Conservation (phyloP, 2,113 vertebrate genomes). For the Entelurus aequoreus region DNA sequence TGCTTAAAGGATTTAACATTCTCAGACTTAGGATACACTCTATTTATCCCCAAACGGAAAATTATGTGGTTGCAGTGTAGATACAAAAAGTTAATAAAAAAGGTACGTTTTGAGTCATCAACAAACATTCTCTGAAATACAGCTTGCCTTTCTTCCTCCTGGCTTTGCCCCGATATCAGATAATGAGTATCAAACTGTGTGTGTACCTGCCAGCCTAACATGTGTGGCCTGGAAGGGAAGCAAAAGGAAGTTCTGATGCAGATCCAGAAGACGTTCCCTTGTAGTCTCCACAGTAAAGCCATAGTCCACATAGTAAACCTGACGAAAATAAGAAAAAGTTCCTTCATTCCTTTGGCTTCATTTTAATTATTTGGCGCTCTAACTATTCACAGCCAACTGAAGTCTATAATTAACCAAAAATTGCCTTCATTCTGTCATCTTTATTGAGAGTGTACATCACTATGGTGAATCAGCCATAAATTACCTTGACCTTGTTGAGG, state of each 20-base stretch:
- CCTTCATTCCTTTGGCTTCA: background rate
- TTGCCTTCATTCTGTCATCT: background rate
- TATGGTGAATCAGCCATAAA: background rate
- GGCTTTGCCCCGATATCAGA: background rate
- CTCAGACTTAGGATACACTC: background rate
- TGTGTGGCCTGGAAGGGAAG: constrained; percentile 86
- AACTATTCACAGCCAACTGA: background rate
- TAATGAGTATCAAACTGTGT: constrained; percentile 9
- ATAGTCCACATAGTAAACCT: constrained; percentile 89
- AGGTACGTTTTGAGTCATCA: no score
- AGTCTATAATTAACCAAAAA: background rate
- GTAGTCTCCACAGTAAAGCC: constrained; percentile 81
- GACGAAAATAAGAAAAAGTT: constrained; percentile 13
- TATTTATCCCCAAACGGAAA: background rate
- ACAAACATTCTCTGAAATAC: no score
- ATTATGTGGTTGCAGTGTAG: background rate
- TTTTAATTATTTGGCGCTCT: background rate
- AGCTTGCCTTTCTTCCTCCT: background rate
- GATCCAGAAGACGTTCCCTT: constrained; percentile 69
- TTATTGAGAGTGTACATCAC: background rate
- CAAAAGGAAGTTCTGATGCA: constrained; percentile 75
- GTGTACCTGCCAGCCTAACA: constrained; percentile 86
- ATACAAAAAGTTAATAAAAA: no score
- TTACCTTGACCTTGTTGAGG: constrained; percentile 79
- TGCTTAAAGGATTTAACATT: no score